Base-by-base conservation (phyloP, 2,888 invertebrate species). In the Andrena chrysosceles region DNA sequence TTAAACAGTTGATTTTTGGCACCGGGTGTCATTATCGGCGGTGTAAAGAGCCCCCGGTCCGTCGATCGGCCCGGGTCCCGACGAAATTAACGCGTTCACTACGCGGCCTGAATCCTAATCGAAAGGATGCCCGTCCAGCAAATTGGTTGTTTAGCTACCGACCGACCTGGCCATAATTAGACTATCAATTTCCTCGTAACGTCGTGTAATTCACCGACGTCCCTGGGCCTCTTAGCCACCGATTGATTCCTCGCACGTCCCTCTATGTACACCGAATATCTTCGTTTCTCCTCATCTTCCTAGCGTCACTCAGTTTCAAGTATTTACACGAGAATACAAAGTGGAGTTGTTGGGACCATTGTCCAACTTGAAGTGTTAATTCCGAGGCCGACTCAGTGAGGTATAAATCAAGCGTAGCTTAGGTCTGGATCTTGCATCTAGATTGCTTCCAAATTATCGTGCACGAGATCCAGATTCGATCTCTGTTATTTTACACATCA, bases 1-100 rank as follows among this genome's bases (percentile, higher is more conserved):
- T 92, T 90, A 86, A 91, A 87, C 86, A 89, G 89, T 85, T 85
- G 90, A 89, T 89, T 89, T 91, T 89, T 85, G 85, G 85, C 89
- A 90, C 85, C 88, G 87, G 85, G 76, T 87, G 89, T 90, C 89
- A 91, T 91, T 91, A 91, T 90, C 89, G 88, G 82, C 86, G 80
- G 89, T 84, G 89, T 86, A 86, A 85, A 86, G 84, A 87, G 56
- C 56, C 8, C 66, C 79, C 71, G 69, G 81, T 77, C 52, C 68
- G 49, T 52, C 56, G 69, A 64, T 73, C 56, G 52, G 31, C 29
- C 23, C n/a, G 72, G 29, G 33, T 64, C 79, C 81, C 73, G 82
- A 83, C 88, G 88, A 90, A 91, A 92, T 89, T 90, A 87, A 87
- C 86, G 87, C 75, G 77, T 63, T 49, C 70, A 75, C 81, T 77